Percentiles rank a stretch among this genome's conserved stretches.
These are phyloP conservation scores for Drosophila repleta DNA, from an alignment of 1,140 invertebrate genomes.

Conservation along the genomic window DNA sequence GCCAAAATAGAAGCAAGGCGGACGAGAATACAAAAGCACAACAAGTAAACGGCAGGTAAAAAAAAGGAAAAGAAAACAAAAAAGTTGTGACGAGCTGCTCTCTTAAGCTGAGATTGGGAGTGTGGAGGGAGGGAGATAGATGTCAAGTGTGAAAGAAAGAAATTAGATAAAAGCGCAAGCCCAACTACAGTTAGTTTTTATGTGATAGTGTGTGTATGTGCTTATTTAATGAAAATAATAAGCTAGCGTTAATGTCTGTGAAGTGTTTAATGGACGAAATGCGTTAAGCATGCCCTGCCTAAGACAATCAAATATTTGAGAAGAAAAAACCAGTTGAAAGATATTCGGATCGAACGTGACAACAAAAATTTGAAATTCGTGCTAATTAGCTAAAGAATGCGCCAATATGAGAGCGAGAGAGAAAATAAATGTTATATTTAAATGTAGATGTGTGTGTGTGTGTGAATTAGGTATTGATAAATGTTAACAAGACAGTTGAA, in stretches of 20 bases:
- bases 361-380: constrained; percentile 65
- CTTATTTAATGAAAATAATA: constrained; percentile 47
- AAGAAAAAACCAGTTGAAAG: constrained; percentile 38
- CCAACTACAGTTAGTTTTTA: constrained; percentile 70
- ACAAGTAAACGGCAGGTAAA: constrained; percentile 67
- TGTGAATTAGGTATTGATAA: constrained; percentile 5
- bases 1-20: constrained; percentile 47
- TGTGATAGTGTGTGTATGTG: constrained; percentile 19
- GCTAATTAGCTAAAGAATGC: constrained; percentile 77
- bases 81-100: constrained; percentile 32
- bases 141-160: constrained; percentile 57
- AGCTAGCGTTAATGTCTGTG: constrained; percentile 35
- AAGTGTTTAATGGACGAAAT: constrained; percentile 22
- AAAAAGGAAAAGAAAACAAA: constrained; percentile 28
- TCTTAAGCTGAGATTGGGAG: constrained; percentile 26
- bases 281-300: background rate
- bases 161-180: constrained; percentile 42
- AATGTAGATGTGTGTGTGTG: constrained; percentile 20
- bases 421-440: constrained; percentile 42
- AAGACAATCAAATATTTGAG: constrained; percentile 2
- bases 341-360: constrained; percentile 51
- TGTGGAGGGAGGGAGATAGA: constrained; percentile 37
- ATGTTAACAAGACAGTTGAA: constrained; percentile 3
- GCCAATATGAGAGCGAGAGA: constrained; percentile 39
- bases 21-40: constrained; percentile 61